Conservation (phyloP, 2,888 invertebrate species). For the Eulithis prunata region DNA sequence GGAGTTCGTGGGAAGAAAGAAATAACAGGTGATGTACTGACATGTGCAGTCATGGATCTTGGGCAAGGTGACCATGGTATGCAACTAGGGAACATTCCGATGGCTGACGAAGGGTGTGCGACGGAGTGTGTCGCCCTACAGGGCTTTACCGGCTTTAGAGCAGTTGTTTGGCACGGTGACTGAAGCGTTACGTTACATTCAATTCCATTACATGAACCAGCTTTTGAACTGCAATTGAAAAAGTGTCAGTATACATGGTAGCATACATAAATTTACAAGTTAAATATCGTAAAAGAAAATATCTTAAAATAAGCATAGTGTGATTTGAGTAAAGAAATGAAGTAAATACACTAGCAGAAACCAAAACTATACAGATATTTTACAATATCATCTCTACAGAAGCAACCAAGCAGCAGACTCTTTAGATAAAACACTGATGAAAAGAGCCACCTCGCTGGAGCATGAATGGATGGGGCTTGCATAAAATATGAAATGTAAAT, state of each 20-base stretch:
- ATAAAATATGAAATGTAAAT: slow-evolving; percentile 27
- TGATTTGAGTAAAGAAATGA: too few species aligned
- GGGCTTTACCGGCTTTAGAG: slow-evolving; percentile 22
- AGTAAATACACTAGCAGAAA: too few species aligned
- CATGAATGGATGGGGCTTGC: slow-evolving; percentile 26
- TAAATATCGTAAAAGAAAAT: too few species aligned
- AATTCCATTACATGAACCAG: slow-evolving; percentile 8
- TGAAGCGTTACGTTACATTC: slow-evolving; percentile 20
- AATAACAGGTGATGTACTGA: slow-evolving; percentile 73
- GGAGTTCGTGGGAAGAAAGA: slow-evolving; percentile 67
- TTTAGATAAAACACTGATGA: slow-evolving; percentile 18
- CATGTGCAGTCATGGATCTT: slow-evolving; percentile 73
- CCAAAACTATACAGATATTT: too few species aligned
- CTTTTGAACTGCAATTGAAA: slow-evolving; percentile 4
- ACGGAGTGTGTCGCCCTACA: slow-evolving; percentile 64
- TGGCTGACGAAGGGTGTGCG: slow-evolving; percentile 64
- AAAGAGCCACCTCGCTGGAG: slow-evolving; percentile 13
- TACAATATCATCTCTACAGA: not conserved
- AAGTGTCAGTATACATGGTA: not conserved
- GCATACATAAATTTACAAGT: too few species aligned
- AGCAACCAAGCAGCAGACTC: not conserved
- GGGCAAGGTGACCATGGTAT: slow-evolving; percentile 48
- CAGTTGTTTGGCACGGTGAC: slow-evolving; percentile 27
- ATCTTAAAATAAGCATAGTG: too few species aligned
- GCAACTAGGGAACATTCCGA: slow-evolving; percentile 51